Base-by-base conservation (phyloP, 92 coral and sea anemone genomes). In the Isaurus tuberculatus region DNA sequence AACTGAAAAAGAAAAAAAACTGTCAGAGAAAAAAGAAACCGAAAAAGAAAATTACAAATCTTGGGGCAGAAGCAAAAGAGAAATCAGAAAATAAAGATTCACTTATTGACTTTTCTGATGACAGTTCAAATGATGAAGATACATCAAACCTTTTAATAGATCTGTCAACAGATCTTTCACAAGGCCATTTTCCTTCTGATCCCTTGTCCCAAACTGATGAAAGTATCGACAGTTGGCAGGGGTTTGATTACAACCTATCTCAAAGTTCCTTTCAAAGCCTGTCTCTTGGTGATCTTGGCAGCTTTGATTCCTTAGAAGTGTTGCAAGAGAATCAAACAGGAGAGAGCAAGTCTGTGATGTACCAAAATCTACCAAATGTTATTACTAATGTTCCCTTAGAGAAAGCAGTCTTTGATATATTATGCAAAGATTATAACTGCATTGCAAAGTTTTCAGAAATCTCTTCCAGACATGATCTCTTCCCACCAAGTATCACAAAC, bases 401-500 rank as follows among this genome's bases (percentile, higher is more conserved):
- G 46, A 88, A 84, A 66, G 71, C 77, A 49, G 88, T 88, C 70
- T 84, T 88, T 79, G 89, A 84, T 36, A 65, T 79, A 44, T 40
- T 88, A 37, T 79, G 86, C 70, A 79, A 43, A 13, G 89, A 88
- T 33, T 88, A 88, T 57, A 63, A 70, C 53, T 79, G 91, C 11
- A 17, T 28, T 2, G 86, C 81, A 44, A n/a, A 69, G 36, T 79
- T 88, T 34, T 71, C 55, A 48, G 88, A 34, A 64, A 84, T 88
- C 16, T 46, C 86, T 25, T 61, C 34, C 15, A 72, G 88, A 61
- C 77, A 34, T 10, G 86, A 88, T 71, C 51, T 88, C 67, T 84
- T 88, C 60, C 89, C 91, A 10, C 25, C 23, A 19, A 75, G 80
- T 58, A 78, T 80, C 70, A 84, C 61, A 36, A 88, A 79, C 16